Conservation (phyloP, 2,888 invertebrate species). For the Caenorhabditis sinica region DNA sequence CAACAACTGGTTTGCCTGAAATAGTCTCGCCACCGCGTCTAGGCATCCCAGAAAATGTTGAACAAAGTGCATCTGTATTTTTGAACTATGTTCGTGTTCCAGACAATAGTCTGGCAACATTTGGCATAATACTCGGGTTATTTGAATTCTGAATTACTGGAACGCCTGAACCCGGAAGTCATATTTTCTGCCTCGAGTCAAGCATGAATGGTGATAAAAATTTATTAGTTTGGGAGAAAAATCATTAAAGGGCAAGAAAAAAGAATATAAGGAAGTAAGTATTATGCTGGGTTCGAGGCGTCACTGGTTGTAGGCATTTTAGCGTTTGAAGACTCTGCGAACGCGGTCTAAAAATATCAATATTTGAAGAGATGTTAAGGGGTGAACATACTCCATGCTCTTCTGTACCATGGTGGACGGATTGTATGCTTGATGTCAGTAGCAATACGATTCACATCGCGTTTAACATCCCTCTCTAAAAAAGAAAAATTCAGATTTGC, state of each 20-base stretch:
- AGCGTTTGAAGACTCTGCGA: conserved; percentile 63
- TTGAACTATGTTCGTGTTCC: neutral
- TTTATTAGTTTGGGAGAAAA: neutral
- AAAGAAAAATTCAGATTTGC: too few species aligned
- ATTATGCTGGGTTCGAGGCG: neutral
- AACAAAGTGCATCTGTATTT: neutral
- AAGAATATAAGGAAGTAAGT: neutral
- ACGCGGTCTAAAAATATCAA: conserved; percentile 67
- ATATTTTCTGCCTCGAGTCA: neutral
- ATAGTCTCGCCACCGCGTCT: neutral
- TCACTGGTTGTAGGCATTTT: neutral
- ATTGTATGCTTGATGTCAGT: conserved; percentile 68
- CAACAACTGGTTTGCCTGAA: neutral
- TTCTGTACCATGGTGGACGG: conserved; percentile 73
- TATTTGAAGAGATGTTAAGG: neutral
- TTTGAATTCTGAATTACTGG: neutral
- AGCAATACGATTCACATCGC: conserved; percentile 66
- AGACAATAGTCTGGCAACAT: neutral
- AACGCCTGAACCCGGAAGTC: neutral
- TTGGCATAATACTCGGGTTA: neutral
- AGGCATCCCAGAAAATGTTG: neutral
- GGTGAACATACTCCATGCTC: conserved; percentile 69
- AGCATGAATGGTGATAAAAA: neutral
- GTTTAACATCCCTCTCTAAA: conserved; percentile 54
- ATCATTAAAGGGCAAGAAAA: neutral